Conservation (phyloP, 2,797 vertebrate species). For the Tarsius wallacei region DNA sequence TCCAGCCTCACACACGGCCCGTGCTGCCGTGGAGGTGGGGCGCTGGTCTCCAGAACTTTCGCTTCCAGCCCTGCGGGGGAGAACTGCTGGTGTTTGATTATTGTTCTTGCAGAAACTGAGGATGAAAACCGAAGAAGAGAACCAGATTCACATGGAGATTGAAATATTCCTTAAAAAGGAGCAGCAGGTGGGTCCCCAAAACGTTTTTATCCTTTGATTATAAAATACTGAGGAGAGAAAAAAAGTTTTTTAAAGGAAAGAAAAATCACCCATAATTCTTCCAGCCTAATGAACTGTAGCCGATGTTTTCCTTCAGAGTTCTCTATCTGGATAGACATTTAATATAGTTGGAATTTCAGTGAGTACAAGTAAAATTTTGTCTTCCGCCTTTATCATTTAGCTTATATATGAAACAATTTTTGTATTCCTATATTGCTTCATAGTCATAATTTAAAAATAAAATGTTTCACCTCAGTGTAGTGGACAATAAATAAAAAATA, state of each 20-base stretch:
- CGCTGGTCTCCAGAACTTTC: not conserved
- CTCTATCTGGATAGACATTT: constrained; percentile 9
- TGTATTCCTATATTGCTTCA: not conserved
- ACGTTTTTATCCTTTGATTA: not conserved
- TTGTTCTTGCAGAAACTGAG: constrained; percentile 90
- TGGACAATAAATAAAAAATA: too few species aligned
- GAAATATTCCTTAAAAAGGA: constrained; percentile 92
- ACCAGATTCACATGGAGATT: constrained; percentile 89
- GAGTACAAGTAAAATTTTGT: not conserved
- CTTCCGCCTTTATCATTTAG: constrained; percentile 5
- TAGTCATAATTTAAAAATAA: constrained; percentile 42
- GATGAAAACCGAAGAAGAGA: constrained; percentile 91
- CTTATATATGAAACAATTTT: not conserved
- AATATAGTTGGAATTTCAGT: not conserved
- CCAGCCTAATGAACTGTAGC: not conserved
- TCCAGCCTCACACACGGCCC: too few species aligned
- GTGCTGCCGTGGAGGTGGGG: not conserved
- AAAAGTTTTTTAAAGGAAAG: not conserved
- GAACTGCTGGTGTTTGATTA: not conserved
- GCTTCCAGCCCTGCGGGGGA: not conserved
- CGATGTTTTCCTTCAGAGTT: not conserved
- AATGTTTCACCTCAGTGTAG: too few species aligned
- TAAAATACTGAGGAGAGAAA: not conserved
- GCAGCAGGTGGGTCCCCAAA: constrained; percentile 89
- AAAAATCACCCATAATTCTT: not conserved